phyloP scores from a whole-genome alignment of 2,797 vertebrate genomes.

The Merluccius polli region DNA sequence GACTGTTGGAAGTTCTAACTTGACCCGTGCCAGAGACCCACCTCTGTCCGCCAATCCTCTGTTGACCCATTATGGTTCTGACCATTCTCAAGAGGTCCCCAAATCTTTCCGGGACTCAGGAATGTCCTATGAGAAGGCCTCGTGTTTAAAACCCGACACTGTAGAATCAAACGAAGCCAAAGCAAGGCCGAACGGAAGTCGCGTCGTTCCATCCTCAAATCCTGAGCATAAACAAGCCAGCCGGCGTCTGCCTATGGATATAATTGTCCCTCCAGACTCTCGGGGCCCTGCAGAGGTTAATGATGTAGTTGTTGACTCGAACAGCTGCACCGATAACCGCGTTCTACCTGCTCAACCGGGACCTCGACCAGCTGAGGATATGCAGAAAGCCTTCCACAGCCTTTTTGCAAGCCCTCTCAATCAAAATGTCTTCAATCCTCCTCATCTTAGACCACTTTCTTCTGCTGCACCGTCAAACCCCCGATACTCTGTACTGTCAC shows the following conservation, averaged over 20 bases:
- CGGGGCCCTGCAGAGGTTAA: background rate
- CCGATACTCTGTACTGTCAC: background rate
- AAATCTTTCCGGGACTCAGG: background rate
- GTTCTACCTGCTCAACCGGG: background rate
- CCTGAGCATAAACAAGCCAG: background rate
- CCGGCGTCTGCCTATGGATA: background rate
- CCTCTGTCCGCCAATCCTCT: slow-evolving; percentile 8
- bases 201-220: background rate
- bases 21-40: background rate
- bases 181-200: background rate
- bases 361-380: background rate
- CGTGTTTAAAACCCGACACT: background rate
- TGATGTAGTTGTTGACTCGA: background rate
- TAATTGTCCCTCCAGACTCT: background rate
- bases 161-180: background rate
- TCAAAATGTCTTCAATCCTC: background rate
- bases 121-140: background rate
- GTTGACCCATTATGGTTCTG: background rate
- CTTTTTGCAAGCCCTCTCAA: slow-evolving; percentile 5
- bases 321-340: background rate
- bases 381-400: background rate
- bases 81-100: background rate
- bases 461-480: background rate
- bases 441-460: background rate
- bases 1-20: background rate